These are phyloP conservation scores for Odocoileus virginianus DNA, from an alignment of 2,113 vertebrate species.

Conservation along the genomic window DNA sequence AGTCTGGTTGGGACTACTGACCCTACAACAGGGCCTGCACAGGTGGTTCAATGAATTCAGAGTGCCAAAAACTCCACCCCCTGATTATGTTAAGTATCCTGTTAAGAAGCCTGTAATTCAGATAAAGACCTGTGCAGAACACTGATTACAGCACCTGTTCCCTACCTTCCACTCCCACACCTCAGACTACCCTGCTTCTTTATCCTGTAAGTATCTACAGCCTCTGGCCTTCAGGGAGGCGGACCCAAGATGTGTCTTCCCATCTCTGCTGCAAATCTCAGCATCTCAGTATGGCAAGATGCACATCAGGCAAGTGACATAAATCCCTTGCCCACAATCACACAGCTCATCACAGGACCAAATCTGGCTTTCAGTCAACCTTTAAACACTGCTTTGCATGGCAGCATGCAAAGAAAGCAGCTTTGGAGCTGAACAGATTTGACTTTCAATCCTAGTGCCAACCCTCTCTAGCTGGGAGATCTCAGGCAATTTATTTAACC, in stretches of 20 bases:
- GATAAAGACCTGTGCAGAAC: neutral
- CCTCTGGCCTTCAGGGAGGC: neutral
- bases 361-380: neutral
- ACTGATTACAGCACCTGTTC: neutral
- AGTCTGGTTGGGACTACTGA: neutral
- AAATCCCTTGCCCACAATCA: neutral
- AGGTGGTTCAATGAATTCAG: neutral
- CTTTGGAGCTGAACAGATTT: neutral
- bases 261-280: neutral
- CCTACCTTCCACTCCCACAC: neutral
- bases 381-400: neutral
- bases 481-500: neutral
- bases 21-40: neutral
- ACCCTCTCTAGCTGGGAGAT: neutral
- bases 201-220: neutral
- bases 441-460: neutral
- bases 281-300: neutral
- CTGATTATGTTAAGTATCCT: neutral
- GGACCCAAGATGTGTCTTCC: neutral
- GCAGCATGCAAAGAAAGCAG: neutral
- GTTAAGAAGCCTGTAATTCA: neutral
- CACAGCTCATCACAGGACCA: neutral
- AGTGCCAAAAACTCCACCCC: neutral
- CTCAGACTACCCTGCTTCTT: neutral
- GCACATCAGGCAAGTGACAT: neutral